Evolutionary conservation across 1,140 invertebrate species (phyloP).

Genomic region (fruit fly (Drosophila melanogaster)): DNA sequence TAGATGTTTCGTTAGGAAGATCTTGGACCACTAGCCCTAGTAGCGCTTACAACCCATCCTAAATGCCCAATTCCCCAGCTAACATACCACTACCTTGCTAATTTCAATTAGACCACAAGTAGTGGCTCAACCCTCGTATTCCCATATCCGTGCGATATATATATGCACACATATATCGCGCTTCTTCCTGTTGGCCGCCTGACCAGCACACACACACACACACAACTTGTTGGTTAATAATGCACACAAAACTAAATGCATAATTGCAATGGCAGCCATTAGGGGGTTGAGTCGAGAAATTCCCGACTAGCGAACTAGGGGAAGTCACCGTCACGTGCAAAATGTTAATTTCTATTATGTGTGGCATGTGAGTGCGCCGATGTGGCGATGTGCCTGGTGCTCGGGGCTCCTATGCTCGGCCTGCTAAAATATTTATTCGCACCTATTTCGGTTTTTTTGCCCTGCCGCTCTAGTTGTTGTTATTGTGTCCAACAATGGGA

Average conservation of each 20-base stretch:
- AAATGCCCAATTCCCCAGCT: conserved; percentile 42
- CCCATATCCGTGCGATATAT: not conserved
- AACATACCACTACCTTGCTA: conserved; percentile 48
- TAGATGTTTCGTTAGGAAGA: too few species aligned
- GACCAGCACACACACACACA: conserved; percentile 39
- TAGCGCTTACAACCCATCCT: not conserved
- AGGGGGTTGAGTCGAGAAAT: not conserved
- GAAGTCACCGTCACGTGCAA: conserved; percentile 66
- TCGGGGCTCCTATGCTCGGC: conserved; percentile 10
- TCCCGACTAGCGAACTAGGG: conserved; percentile 6
- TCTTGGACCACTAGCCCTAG: too few species aligned
- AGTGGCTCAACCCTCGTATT: conserved; percentile 6
- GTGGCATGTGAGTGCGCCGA: conserved; percentile 41
- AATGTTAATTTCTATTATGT: conserved; percentile 81
- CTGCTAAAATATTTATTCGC: conserved; percentile 82
- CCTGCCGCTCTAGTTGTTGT: conserved; percentile 29
- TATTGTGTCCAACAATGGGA: conserved; percentile 57
- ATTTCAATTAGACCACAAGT: conserved; percentile 76
- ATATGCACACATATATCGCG: not conserved
- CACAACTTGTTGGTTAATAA: conserved; percentile 77
- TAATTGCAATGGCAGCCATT: conserved; percentile 65
- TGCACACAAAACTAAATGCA: conserved; percentile 83
- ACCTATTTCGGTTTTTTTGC: conserved; percentile 56
- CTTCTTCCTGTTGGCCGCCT: conserved; percentile 19
- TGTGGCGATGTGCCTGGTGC: conserved; percentile 10